Base-by-base conservation (phyloP, 2,888 invertebrate genomes). In the Ametastegia equiseti region DNA sequence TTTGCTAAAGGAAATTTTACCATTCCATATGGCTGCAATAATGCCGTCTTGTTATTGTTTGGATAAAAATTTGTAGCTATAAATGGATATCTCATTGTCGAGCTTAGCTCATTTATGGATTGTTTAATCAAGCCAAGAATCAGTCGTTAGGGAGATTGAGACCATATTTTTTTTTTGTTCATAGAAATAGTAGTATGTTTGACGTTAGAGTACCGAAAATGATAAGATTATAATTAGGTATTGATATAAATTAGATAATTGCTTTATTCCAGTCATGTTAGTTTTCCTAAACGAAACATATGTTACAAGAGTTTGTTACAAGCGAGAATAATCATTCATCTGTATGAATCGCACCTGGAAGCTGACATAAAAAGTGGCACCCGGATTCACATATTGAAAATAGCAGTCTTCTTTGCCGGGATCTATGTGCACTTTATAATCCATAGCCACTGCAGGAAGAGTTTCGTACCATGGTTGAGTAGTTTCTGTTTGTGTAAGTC, bases 361-460 rank as follows among this genome's bases (percentile, higher is more conserved):
- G 87, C 97, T 97, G 83, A 98, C 97, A 92, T 97, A 98, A 90
- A 98, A 96, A 82, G 97, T 97, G 30, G 98, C 97, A 80, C 97
- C 97, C 81, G 96, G 95, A 88, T 97, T 97, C 82, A 98, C 97
- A 93, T 96, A 97, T 93, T 98, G 98, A 92, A 95, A 98, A 92
- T 98, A 98, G 92, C 98, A 98, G 90, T 98, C 98, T 92, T 98
- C 98, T 90, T 95, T 96, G 81, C 98, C 98, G n/a, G 98, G 97
- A 88, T 97, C 97, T 83, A 98, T 95, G 92, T 98, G 97, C 47
- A 98, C 97, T 93, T 98, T 98, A 91, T 98, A 98, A 90, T 98
- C 98, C 96, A 98, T 97, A 1, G 97, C 97, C 45, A 98, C 97
- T 11, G 98, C 98, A 13, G 98, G 98, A 81, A 97, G 92, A 86